Evolutionary conservation across 2,888 invertebrate genomes (phyloP), one percentile per base, ranked within the genome.

Genomic region (Carterocephalus palaemon): DNA sequence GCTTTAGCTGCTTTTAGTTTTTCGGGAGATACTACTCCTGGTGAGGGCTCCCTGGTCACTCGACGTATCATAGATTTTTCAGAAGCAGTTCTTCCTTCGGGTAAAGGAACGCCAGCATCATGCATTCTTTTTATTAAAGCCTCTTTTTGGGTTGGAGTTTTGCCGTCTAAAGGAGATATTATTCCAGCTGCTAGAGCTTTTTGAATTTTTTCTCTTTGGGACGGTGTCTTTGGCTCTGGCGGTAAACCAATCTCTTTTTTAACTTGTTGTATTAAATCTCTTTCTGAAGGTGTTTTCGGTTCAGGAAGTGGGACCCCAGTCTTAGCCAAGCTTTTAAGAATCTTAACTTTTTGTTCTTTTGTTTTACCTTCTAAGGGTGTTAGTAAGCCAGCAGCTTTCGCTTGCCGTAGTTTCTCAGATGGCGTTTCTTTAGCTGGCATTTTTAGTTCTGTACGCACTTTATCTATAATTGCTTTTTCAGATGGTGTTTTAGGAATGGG

Each of bases 101-200:
- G 36, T 15, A 23, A n/a, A 4, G 36, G n/a, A 8, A 13, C 13
- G 5, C 13, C 15, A 15, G 28, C n/a, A n/a, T n/a, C n/a, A n/a
- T n/a, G n/a, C n/a, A n/a, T n/a, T n/a, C n/a, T n/a, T n/a, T 52
- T 24, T 53, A 56, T 40, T 56, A 53, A n/a, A n/a, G n/a, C n/a
- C 37, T 58, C 61, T 24, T 24, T 24, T 39, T 57, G 51, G n/a
- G 55, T 47, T 2, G 47, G 40, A 1, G 61, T 39, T 50, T 68
- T 65, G 0, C 64, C 69, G 54, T 65, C 67, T 38, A 70, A 48
- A 0, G 70, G 70, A 4, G 56, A 54, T 0, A 68, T 45, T 0
- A 64, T 13, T 4, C 67, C 68, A 20, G 57, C 56, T 1, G 59
- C 61, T 36, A 54, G 39, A 4, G 67, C 68, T 51, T 59, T 59